Evolutionary conservation across 2,888 invertebrate species (phyloP).

Genomic region (Agonopterix subpropinquella): DNA sequence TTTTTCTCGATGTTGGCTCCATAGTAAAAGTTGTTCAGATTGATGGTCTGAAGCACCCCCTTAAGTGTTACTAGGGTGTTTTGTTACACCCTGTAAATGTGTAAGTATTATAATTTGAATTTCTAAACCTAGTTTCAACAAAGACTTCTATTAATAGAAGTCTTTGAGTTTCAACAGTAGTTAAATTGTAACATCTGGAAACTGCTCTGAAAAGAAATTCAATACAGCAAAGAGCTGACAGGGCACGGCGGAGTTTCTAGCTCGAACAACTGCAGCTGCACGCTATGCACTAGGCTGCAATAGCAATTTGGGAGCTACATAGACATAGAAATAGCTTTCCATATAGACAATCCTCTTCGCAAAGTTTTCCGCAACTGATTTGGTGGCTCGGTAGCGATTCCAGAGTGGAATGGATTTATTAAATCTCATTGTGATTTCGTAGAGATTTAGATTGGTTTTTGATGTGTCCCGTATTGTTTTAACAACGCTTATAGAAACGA

Average conservation of each 20-base stretch:
- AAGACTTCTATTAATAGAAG: no score
- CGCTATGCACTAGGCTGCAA: slow-evolving; percentile 12
- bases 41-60: no score
- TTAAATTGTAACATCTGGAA: slow-evolving; percentile 3
- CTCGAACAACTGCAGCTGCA: slow-evolving; percentile 16
- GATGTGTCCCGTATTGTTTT: slow-evolving; percentile 9
- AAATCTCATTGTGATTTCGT: background rate
- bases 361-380: slow-evolving; percentile 6
- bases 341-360: background rate
- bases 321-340: background rate
- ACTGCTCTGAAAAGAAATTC: slow-evolving; percentile 12
- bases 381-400: background rate
- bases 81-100: no score
- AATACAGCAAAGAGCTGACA: slow-evolving; percentile 14
- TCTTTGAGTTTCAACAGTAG: background rate
- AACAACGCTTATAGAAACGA: no score
- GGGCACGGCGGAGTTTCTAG: slow-evolving; percentile 9
- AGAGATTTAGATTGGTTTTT: slow-evolving; percentile 9
- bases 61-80: no score
- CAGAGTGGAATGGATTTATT: background rate
- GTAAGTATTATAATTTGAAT: no score
- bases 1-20: no score
- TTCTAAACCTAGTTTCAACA: background rate
- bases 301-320: slow-evolving; percentile 9
- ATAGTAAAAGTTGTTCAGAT: no score